Evolutionary conservation across 2,797 vertebrate species (phyloP).

Genomic region (Aplochiton taeniatus): DNA sequence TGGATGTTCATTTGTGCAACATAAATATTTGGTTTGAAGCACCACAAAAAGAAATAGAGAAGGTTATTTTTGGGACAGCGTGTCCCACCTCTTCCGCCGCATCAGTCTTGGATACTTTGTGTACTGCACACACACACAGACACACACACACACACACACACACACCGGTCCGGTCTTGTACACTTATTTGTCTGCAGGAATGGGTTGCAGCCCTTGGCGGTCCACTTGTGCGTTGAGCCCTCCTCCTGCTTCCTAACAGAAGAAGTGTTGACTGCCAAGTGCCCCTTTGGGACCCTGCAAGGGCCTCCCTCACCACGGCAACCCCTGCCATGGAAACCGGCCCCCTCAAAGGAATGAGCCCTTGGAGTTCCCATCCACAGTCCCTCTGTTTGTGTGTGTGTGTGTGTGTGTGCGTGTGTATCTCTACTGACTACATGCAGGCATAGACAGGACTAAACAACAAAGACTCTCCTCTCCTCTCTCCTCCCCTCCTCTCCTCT

Average conservation of each 20-base stretch:
- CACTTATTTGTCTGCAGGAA: neutral
- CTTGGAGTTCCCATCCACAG: constrained; percentile 40
- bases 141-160: constrained; percentile 3
- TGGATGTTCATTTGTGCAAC: no score
- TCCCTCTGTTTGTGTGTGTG: constrained; percentile 27
- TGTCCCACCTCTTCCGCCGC: no score
- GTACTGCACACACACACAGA: no score
- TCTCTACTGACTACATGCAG: neutral
- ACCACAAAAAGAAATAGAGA: no score
- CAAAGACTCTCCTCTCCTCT: neutral
- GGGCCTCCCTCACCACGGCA: constrained; percentile 66
- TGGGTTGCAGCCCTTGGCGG: neutral
- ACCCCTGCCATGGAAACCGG: constrained; percentile 72
- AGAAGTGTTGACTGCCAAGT: constrained; percentile 42
- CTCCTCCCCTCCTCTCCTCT: neutral
- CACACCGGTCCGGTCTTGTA: neutral
- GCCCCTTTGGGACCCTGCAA: constrained; percentile 51
- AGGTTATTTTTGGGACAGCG: no score
- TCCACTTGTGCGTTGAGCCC: neutral
- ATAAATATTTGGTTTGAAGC: no score
- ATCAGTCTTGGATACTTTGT: no score
- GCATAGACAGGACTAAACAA: neutral
- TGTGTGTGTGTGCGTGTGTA: neutral
- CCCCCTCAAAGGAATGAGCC: constrained; percentile 65
- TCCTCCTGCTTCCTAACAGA: constrained; percentile 32